Base-by-base conservation (phyloP, 92 coral and sea anemone species). In the Porites lobata region DNA sequence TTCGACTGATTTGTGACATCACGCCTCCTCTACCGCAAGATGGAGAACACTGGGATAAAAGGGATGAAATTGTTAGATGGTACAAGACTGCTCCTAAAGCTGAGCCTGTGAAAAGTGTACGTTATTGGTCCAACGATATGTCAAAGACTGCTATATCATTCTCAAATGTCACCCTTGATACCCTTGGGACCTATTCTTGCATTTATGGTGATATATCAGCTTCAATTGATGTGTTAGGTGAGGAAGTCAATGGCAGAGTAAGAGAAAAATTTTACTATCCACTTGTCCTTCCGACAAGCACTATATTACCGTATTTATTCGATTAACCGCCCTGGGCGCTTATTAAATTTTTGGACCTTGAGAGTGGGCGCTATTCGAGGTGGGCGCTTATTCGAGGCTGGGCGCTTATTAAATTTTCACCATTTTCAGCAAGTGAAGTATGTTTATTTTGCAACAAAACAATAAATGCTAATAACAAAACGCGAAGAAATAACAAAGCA, bases 1-100 rank as follows among this genome's bases (percentile, higher is more conserved):
- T 96, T 13, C 93, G 93, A 1, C 83, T 96, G 21, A 83, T 96
- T 58, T 96, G 99, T 29, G 87, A 76, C 29, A 88, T 96, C 47
- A 84, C 87, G n/a, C 99, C 99, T 67, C 93, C 94, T n/a, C 89
- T 96, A 29, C 96, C 98, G 6, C 77, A 10, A 57, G 86, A 86
- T 6, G 83, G 68, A 59, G 93, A 87, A 32, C 92, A 88, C 77
- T 85, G 88, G 78, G 79, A 77, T 8, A 78, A 82, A 52, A 95
- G 86, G 32, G 76, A 96, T 88, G 89, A 92, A 53, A 64, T 95
- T 75, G 98, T 95, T 9, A 88, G 20, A 32, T 95, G 95, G 98
- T 77, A 84, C 50, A 96, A 96, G 85, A 69, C 83, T 54, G 89
- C 82, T 54, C 94, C 96, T 11, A 75, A 87, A 50, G 66, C 26